A percentile compares a stretch with the other conserved stretches of the same genome.
These are phyloP conservation scores for Frankliniella intonsa DNA, from an alignment of 2,888 invertebrate genomes.

Conservation along the genomic window DNA sequence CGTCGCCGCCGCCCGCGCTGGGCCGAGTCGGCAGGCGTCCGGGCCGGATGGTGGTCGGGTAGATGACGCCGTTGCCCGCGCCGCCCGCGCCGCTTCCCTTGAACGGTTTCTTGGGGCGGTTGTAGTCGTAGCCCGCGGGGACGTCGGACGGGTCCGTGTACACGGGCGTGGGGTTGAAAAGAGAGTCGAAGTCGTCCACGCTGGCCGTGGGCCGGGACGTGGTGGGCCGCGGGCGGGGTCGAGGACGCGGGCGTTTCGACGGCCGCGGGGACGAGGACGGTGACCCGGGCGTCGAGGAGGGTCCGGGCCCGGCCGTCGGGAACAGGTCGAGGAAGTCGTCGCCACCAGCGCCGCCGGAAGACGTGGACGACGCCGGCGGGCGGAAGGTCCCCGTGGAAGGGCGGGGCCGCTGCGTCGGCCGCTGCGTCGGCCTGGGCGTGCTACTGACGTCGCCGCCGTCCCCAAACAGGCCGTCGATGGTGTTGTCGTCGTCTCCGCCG, in stretches of 20 bases:
- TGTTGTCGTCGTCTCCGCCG: slow-evolving; percentile 18
- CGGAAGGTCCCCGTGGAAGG: not conserved
- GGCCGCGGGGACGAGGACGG: slow-evolving; percentile 12
- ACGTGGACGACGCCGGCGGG: slow-evolving; percentile 9
- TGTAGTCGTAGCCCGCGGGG: not conserved
- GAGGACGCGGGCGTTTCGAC: not conserved
- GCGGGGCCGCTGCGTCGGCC: slow-evolving; percentile 16
- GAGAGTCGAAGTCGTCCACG: not conserved
- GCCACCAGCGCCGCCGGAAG: slow-evolving; percentile 27
- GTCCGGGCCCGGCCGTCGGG: not conserved
- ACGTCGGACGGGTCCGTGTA: not conserved
- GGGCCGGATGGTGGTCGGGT: slow-evolving; percentile 28
- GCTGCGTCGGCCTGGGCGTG: slow-evolving; percentile 28
- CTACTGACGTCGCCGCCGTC: slow-evolving; percentile 25
- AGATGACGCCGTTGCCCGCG: slow-evolving; percentile 29
- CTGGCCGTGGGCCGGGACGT: not conserved
- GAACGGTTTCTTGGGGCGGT: not conserved
- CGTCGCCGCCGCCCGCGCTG: slow-evolving; percentile 29
- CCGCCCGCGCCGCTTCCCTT: slow-evolving; percentile 35
- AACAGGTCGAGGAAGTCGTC: slow-evolving; percentile 31
- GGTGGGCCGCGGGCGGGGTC: slow-evolving; percentile 20
- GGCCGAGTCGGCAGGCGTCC: not conserved
- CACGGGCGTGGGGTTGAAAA: slow-evolving; percentile 10
- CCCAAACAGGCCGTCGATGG: not conserved
- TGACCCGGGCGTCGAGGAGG: not conserved